A percentile compares a stretch with the other conserved stretches of the same genome.
phyloP scores from a whole-genome alignment of 2,113 vertebrate species.

The Butorides virescens region DNA sequence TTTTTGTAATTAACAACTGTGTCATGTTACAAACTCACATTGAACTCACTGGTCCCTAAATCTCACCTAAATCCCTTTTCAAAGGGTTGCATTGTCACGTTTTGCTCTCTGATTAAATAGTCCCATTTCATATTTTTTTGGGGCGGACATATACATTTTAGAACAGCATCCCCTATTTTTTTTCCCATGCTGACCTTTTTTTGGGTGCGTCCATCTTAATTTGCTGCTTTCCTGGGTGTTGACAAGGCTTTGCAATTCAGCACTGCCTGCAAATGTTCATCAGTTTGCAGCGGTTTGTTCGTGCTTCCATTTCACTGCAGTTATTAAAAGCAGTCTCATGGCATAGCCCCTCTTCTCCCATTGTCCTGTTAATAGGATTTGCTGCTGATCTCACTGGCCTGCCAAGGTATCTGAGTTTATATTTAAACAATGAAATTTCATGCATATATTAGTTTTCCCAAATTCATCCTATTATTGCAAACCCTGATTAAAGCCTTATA shows the following conservation, averaged over 20 bases:
- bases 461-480: not conserved
- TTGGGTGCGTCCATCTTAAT: not conserved
- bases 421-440: conserved; percentile 14
- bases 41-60: not conserved
- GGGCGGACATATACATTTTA: fast-evolving
- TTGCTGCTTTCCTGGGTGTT: not conserved
- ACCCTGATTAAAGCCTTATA: not conserved
- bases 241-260: not conserved
- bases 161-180: not conserved
- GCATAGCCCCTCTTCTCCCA: not conserved
- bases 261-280: not conserved
- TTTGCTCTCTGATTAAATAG: not conserved
- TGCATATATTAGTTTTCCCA: not conserved
- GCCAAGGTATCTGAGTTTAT: not conserved
- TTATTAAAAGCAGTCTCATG: not conserved
- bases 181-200: fast-evolving
- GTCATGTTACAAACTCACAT: not conserved
- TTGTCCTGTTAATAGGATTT: not conserved
- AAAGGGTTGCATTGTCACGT: not conserved
- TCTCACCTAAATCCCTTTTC: not conserved
- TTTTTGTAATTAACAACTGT: not conserved
- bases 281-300: not conserved
- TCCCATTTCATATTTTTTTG: not conserved
- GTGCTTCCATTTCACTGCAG: not conserved
- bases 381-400: not conserved